These are phyloP conservation scores for Sphaeridia pumilis DNA, from an alignment of 2,888 invertebrate genomes.

Conservation along the genomic window DNA sequence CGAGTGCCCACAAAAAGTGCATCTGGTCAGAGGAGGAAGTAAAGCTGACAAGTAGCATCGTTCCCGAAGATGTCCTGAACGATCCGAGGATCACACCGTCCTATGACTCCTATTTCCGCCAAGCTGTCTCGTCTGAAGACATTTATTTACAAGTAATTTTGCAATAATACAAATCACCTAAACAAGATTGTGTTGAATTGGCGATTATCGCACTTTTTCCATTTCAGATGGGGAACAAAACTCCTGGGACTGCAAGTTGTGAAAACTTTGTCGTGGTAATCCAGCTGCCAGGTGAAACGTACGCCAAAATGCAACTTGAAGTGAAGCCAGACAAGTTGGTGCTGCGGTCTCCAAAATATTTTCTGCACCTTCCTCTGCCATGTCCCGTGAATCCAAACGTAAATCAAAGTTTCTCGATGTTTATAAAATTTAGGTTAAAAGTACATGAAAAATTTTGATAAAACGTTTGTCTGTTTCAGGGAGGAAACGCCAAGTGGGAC, in stretches of 20 bases:
- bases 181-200: no score
- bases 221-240: slow-evolving; percentile 66
- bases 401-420: no score
- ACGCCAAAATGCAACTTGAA: slow-evolving; percentile 61
- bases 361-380: slow-evolving; percentile 62
- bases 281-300: slow-evolving; percentile 60
- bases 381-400: slow-evolving; percentile 63
- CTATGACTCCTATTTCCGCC: slow-evolving; percentile 72
- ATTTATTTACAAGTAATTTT: slow-evolving; percentile 70
- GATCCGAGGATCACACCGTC: slow-evolving; percentile 56
- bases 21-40: slow-evolving; percentile 39
- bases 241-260: slow-evolving; percentile 65
- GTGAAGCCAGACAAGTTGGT: slow-evolving; percentile 50
- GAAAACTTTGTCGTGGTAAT: slow-evolving; percentile 74
- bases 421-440: no score
- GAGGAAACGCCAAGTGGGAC: slow-evolving; percentile 70
- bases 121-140: slow-evolving; percentile 73
- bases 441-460: no score
- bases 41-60: slow-evolving; percentile 37
- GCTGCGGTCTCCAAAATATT: slow-evolving; percentile 52
- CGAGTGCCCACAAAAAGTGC: background rate
- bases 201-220: no score
- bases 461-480: slow-evolving; percentile 42
- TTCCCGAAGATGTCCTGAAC: slow-evolving; percentile 41
- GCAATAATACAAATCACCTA: no score